phyloP scores from a whole-genome alignment of 2,888 invertebrate genomes.

The Stenichneumon culpator region DNA sequence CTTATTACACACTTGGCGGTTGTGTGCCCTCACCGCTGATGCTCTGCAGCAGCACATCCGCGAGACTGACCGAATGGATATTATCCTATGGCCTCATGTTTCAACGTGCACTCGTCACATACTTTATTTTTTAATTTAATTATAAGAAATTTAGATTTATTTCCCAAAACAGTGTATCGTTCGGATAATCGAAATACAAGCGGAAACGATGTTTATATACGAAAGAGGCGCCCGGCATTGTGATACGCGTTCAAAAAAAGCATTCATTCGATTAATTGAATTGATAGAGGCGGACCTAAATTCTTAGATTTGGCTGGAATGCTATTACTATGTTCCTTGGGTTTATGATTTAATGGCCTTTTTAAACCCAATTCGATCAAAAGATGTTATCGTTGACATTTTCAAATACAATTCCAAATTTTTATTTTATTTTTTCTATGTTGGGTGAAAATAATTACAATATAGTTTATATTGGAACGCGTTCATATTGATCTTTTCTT shows the following conservation, averaged over 20 bases:
- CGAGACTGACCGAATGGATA: conserved; percentile 35
- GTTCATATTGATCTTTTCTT: not conserved
- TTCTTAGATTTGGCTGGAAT: conserved; percentile 72
- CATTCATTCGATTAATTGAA: conserved; percentile 9
- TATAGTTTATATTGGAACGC: not conserved
- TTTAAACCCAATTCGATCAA: not conserved
- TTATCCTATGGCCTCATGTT: conserved; percentile 20
- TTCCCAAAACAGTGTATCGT: not conserved
- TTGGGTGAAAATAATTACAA: not conserved
- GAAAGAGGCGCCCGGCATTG: not conserved
- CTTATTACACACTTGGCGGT: conserved; percentile 84
- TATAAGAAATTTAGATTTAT: not conserved
- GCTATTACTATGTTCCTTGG: conserved; percentile 24
- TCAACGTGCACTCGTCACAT: conserved; percentile 22
- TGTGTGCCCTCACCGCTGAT: conserved; percentile 52
- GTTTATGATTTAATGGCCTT: not conserved
- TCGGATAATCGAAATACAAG: not conserved
- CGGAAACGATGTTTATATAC: not conserved
- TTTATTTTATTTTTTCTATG: not conserved
- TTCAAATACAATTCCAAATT: not conserved
- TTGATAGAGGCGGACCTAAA: conserved; percentile 32
- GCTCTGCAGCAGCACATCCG: conserved; percentile 41
- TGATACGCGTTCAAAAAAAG: not conserved
- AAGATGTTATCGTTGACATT: not conserved
- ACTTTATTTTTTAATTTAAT: conserved; percentile 18